phyloP scores from a whole-genome alignment of 2,888 invertebrate genomes.

The Drosophila kanekoi region DNA sequence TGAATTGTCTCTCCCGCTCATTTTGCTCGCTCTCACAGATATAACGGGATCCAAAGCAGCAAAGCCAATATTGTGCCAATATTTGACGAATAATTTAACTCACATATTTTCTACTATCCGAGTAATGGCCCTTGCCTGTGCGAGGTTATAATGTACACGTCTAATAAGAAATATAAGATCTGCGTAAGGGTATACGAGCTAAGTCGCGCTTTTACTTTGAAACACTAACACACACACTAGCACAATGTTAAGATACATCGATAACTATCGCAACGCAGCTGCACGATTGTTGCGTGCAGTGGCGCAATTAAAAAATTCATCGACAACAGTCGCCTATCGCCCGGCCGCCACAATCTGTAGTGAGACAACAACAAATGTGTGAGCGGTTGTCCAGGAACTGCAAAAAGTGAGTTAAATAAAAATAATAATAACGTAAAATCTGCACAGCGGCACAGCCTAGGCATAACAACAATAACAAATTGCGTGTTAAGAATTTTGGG shows the following conservation, averaged over 20 bases:
- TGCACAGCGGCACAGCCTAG: constrained; percentile 1
- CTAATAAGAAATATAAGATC: too few relatives aligned
- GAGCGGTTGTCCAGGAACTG: constrained; percentile 59
- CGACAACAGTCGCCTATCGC: constrained; percentile 18
- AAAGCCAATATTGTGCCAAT: too few relatives aligned
- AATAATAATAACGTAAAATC: constrained; percentile 29
- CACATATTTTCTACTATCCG: too few relatives aligned
- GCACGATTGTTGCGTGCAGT: not conserved
- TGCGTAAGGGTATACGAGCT: too few relatives aligned
- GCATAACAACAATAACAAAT: constrained; percentile 10
- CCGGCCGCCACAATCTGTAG: constrained; percentile 46
- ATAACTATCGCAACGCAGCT: constrained; percentile 3
- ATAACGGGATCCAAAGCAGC: too few relatives aligned
- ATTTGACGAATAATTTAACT: too few relatives aligned
- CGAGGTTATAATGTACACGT: too few relatives aligned
- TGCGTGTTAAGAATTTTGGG: constrained; percentile 18
- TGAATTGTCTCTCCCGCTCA: too few relatives aligned
- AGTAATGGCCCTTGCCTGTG: too few relatives aligned
- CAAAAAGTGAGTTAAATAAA: constrained; percentile 50
- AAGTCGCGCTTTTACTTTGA: not conserved
- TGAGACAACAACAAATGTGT: constrained; percentile 60
- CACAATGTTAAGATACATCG: constrained; percentile 10
- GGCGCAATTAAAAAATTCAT: constrained; percentile 3
- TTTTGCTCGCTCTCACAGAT: too few relatives aligned
- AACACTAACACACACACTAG: too few relatives aligned